Conservation (phyloP, 2,797 vertebrate genomes). For the Sebastiscus tertius region DNA sequence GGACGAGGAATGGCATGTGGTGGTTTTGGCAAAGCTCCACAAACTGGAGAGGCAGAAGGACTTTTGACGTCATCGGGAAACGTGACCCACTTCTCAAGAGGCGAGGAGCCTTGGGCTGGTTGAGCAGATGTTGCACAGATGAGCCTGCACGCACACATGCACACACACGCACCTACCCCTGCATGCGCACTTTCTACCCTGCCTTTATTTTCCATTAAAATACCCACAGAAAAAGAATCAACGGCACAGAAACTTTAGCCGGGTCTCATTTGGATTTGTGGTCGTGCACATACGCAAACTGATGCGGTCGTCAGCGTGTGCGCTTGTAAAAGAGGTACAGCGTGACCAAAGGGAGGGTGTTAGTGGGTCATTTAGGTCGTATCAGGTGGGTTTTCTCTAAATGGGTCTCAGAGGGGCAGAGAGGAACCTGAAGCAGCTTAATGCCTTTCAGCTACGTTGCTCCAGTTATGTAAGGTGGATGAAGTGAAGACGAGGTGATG, state of each 20-base stretch:
- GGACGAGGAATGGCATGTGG: constrained; percentile 71
- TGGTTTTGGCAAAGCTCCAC: constrained; percentile 75
- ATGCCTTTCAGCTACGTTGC: constrained; percentile 15
- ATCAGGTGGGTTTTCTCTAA: constrained; percentile 24
- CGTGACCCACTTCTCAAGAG: constrained; percentile 82
- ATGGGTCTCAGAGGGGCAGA: constrained; percentile 16
- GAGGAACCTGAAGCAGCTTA: constrained; percentile 8
- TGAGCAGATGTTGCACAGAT: constrained; percentile 82
- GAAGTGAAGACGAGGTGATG: constrained; percentile 12
- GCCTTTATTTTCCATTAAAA: constrained; percentile 60
- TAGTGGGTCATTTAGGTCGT: constrained; percentile 33
- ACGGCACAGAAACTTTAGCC: constrained; percentile 7
- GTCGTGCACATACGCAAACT: constrained; percentile 31
- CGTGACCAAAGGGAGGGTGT: constrained; percentile 31
- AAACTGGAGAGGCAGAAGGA: constrained; percentile 77
- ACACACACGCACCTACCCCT: constrained; percentile 19
- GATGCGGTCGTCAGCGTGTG: constrained; percentile 29
- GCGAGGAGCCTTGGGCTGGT: constrained; percentile 76
- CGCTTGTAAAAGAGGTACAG: constrained; percentile 18
- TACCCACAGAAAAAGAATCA: constrained; percentile 41
- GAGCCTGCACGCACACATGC: constrained; percentile 47
- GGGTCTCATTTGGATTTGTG: constrained; percentile 48
- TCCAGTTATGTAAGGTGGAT: constrained; percentile 50
- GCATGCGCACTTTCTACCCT: constrained; percentile 24
- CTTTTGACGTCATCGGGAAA: constrained; percentile 83